Evolutionary conservation across 2,888 invertebrate genomes (phyloP), one percentile per base, ranked within the genome.

Genomic region (Napeogenes sylphis): DNA sequence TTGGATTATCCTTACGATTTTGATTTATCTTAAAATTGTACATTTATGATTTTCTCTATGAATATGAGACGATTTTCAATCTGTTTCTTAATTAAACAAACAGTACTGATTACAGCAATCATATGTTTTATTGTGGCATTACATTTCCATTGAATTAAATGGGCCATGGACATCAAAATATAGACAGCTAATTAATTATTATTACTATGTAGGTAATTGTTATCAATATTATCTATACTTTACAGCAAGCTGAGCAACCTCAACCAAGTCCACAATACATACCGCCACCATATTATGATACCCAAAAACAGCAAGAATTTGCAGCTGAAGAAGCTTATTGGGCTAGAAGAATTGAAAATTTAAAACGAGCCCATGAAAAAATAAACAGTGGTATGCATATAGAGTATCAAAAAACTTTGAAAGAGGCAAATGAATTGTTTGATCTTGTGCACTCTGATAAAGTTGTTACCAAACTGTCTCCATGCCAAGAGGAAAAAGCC

Each of bases 311-410:
- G 38, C 78, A 83, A 45, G 85, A 89, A 10, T 72, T 78, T 35
- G 84, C 82, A 8, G 83, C 86, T 2, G 90, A 90, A 59, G 90
- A 90, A 68, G 87, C 84, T 4, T 90, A 90, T 74, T 90, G 90
- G 90, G 74, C 84, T 5, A 81, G 82, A 30, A 81, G 90, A 13
- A 90, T 90, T 68, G 90, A 90, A 67, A 78, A 79, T 64, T 75
- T 90, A 13, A 90, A 89, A 68, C 74, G 86, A 47, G 80, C 85
- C 64, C 89, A 90, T 45, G 87, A 88, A 56, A 86, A 87, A 74
- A 87, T 90, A 59, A 87, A 83, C 67, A 78, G 77, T 45, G 79
- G 83, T 57, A 90, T 90, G 90, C 80, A 83, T 33, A 63, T 78
- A 63, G 90, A 90, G 71, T 90, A 89, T 70, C 83, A 89, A 64